phyloP scores from a whole-genome alignment of 2,113 vertebrate species.

The Antechinus stuartii region DNA sequence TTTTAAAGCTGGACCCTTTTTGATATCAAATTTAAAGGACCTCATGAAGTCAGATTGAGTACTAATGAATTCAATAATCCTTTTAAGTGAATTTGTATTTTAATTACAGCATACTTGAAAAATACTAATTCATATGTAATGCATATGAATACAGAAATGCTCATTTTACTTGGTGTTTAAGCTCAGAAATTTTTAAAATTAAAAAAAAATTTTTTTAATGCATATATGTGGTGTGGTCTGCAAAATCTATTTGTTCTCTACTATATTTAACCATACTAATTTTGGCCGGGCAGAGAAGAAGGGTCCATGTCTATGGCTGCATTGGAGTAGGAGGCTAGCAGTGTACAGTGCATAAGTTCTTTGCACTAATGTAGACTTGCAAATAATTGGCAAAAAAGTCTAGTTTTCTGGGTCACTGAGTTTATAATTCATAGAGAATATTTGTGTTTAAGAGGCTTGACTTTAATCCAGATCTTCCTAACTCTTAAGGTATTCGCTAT shows the following conservation, averaged over 20 bases:
- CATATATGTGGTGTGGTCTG: background rate
- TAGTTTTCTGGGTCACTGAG: background rate
- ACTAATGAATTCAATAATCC: background rate
- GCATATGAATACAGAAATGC: background rate
- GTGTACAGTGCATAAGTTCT: background rate
- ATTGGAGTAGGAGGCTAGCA: background rate
- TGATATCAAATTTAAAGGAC: background rate
- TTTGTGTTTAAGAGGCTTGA: background rate
- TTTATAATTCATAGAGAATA: background rate
- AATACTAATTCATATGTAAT: background rate
- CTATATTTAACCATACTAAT: background rate
- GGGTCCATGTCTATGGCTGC: background rate
- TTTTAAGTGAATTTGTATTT: background rate
- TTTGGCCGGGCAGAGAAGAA: too few species aligned
- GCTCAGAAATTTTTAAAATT: background rate
- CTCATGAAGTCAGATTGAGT: background rate
- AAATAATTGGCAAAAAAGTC: background rate
- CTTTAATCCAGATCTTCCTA: background rate
- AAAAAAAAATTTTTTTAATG: too few species aligned
- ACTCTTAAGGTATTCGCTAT: background rate
- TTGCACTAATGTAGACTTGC: background rate
- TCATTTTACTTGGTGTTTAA: background rate
- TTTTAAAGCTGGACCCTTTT: background rate
- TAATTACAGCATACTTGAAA: background rate
- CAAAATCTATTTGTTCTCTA: background rate